Conservation (phyloP, 2,113 vertebrate species). For the Recurvirostra avosetta region DNA sequence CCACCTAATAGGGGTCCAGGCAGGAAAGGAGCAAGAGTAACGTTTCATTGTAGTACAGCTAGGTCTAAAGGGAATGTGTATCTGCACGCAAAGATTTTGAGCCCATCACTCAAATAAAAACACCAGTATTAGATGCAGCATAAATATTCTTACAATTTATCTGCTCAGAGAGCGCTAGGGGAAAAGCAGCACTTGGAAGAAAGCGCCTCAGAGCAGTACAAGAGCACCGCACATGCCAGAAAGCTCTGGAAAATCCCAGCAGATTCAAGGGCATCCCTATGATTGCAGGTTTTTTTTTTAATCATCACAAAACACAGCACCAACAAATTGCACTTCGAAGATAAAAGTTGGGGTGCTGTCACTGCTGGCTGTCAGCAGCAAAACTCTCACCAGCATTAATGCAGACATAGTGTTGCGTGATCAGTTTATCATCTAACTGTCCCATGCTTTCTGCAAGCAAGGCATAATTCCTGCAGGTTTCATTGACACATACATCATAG, state of each 20-base stretch:
- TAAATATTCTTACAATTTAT: neutral
- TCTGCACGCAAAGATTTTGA: neutral
- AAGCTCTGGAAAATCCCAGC: neutral
- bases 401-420: neutral
- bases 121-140: neutral
- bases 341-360: neutral
- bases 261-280: neutral
- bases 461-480: neutral
- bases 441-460: neutral
- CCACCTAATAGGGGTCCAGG: fast-evolving
- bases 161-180: neutral
- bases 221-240: neutral
- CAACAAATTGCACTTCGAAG: neutral
- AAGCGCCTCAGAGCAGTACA: neutral
- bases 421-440: neutral
- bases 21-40: neutral
- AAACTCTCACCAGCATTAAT: neutral
- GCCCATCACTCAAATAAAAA: neutral
- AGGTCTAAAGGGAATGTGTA: neutral
- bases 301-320: neutral
- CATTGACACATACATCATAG: neutral
- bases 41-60: neutral
- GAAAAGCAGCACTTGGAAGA: neutral
- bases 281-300: neutral
- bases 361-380: neutral